These are phyloP conservation scores for Dorcus hopei DNA, from an alignment of 2,888 invertebrate genomes.

Conservation along the genomic window DNA sequence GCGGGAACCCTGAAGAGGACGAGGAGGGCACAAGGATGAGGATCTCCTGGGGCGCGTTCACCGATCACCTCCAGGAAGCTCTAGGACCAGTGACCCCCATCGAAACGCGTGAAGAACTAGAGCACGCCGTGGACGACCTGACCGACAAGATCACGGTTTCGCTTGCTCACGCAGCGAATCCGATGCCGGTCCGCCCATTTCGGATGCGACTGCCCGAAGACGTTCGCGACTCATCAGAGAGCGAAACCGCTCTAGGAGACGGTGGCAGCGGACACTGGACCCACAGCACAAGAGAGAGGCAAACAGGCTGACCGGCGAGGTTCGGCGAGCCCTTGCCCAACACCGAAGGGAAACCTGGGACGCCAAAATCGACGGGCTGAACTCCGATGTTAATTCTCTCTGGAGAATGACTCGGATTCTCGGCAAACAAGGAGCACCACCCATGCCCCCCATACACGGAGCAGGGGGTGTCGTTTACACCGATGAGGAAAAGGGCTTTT, in stretches of 20 bases:
- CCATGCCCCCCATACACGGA: constrained; percentile 14
- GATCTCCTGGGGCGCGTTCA: not conserved
- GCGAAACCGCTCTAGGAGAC: not conserved
- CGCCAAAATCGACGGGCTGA: not conserved
- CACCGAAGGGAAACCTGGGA: not conserved
- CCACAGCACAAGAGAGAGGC: not conserved
- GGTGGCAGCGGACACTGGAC: not conserved
- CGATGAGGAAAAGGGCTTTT: constrained; percentile 14
- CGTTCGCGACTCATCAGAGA: not conserved
- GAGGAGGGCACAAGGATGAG: not conserved
- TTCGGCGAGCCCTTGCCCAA: not conserved
- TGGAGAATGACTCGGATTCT: not conserved
- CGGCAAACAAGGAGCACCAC: not conserved
- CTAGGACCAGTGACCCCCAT: not conserved
- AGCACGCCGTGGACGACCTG: not conserved
- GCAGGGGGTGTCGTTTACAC: constrained; percentile 8
- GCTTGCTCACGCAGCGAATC: not conserved
- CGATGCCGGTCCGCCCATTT: not conserved
- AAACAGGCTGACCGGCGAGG: not conserved
- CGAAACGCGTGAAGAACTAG: not conserved
- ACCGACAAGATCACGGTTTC: not conserved
- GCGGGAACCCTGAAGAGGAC: not conserved
- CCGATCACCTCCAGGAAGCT: not conserved
- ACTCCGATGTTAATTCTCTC: not conserved
- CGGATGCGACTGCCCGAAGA: not conserved